phyloP scores from a whole-genome alignment of 2,888 invertebrate genomes.

The Biston betularia region DNA sequence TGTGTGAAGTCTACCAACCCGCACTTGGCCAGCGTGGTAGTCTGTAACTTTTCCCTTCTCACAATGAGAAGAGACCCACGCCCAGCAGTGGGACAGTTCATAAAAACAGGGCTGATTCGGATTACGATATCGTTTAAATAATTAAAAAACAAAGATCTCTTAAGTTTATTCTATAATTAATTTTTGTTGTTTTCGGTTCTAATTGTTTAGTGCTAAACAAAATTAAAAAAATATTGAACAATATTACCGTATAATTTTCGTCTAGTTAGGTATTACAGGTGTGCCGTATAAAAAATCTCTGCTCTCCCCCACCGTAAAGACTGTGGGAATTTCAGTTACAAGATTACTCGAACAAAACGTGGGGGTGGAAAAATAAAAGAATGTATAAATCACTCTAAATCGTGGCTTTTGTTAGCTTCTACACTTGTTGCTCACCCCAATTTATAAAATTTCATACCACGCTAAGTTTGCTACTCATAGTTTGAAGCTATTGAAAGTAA shows the following conservation, averaged over 20 bases:
- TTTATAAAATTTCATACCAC: conserved; percentile 55
- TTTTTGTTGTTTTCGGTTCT: no score
- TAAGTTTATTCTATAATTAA: no score
- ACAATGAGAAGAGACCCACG: no score
- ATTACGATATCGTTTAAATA: no score
- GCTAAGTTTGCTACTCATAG: conserved; percentile 23
- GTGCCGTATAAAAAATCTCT: conserved; percentile 7
- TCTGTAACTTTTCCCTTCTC: no score
- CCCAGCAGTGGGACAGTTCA: no score
- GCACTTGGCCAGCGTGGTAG: no score
- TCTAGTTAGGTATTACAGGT: conserved; percentile 19
- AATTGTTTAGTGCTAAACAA: no score
- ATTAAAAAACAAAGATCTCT: no score
- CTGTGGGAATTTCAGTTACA: conserved; percentile 85
- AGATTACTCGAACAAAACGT: conserved; percentile 65
- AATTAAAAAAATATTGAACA: no score
- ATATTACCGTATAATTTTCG: neutral
- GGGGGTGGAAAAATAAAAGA: conserved; percentile 80
- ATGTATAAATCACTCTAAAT: conserved; percentile 84
- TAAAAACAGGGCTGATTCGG: no score
- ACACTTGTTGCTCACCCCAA: conserved; percentile 82
- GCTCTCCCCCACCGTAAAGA: conserved; percentile 48
- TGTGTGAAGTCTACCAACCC: no score
- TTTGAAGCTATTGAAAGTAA: neutral
- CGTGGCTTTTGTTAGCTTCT: conserved; percentile 72